Conservation (phyloP, 2,113 vertebrate species). For the Uria aalge region DNA sequence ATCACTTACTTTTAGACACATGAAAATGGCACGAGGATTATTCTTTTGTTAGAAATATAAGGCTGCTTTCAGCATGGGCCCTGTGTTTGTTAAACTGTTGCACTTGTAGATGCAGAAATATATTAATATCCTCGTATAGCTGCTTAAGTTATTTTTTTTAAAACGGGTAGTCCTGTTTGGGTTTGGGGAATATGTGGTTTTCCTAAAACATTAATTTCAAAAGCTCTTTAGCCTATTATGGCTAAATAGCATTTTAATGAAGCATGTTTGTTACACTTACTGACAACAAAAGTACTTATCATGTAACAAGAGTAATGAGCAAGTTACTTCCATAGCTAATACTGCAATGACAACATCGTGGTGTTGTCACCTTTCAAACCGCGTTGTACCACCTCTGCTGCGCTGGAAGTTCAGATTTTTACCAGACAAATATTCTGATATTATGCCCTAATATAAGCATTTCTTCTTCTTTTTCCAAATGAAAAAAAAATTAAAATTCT, state of each 20-base stretch:
- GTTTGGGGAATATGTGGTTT: background rate
- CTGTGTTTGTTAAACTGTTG: background rate
- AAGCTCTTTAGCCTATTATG: slow-evolving; percentile 41
- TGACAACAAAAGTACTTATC: background rate
- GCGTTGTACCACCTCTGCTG: background rate
- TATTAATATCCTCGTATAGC: background rate
- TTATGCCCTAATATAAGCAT: background rate
- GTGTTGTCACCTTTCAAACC: background rate
- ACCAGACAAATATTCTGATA: background rate
- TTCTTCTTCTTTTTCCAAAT: background rate
- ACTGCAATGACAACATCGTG: background rate
- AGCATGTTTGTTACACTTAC: slow-evolving; percentile 41
- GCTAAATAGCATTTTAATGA: slow-evolving; percentile 45
- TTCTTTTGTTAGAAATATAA: background rate
- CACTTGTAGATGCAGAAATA: background rate
- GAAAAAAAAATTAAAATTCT: background rate
- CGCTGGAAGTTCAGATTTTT: background rate
- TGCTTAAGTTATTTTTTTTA: background rate
- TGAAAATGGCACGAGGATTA: background rate
- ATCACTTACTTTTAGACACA: background rate
- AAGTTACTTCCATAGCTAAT: background rate
- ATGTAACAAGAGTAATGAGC: slow-evolving; percentile 25
- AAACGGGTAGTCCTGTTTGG: background rate
- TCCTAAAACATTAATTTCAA: slow-evolving; percentile 18
- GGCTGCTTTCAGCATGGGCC: background rate